phyloP scores from a whole-genome alignment of 2,797 vertebrate genomes.

The Aldrovandia affinis region DNA sequence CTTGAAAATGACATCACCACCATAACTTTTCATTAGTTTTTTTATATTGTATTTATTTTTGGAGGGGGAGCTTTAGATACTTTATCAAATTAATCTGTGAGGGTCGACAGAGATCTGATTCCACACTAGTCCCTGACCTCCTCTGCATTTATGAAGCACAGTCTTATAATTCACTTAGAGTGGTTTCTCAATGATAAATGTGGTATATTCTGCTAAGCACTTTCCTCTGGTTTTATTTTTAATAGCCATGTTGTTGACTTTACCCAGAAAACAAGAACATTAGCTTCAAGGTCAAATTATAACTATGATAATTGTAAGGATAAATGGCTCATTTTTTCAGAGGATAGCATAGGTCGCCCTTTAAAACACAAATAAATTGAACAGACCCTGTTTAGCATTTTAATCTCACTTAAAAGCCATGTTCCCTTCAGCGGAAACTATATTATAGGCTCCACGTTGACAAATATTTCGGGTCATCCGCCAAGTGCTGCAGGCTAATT shows the following conservation, averaged over 20 bases:
- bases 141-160: too few species aligned
- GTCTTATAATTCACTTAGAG: background rate
- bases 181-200: background rate
- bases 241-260: background rate
- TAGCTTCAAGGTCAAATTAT: slow-evolving; percentile 3
- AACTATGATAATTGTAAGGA: background rate
- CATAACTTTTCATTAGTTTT: too few species aligned
- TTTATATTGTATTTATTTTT: background rate
- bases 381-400: background rate
- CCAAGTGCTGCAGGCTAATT: background rate
- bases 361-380: background rate
- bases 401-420: background rate
- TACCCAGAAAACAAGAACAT: background rate
- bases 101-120: background rate
- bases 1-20: too few species aligned
- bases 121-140: too few species aligned
- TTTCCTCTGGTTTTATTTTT: background rate
- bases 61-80: background rate
- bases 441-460: background rate
- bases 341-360: background rate
- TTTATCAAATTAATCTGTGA: background rate
- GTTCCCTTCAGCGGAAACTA: background rate
- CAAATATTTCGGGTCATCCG: slow-evolving; percentile 9
- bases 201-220: background rate
- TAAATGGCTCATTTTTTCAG: background rate